Base-by-base conservation (phyloP, 1,140 invertebrate genomes). In the Ridgeia piscesae region DNA sequence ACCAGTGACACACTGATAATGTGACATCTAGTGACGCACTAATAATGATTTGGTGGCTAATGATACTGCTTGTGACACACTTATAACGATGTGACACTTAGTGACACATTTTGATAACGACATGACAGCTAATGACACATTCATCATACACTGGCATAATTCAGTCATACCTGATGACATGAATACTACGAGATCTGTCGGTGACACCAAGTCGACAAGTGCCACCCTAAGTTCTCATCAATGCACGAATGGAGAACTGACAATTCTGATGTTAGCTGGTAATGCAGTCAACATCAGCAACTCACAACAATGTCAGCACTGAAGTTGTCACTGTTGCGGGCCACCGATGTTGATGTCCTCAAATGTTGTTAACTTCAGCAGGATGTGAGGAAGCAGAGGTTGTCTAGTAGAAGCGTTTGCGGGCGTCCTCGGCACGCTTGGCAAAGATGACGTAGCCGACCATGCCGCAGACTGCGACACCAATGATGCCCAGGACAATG, bases 391-490 rank as follows among this genome's bases (percentile, higher is more conserved):
- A 77, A 77, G 89, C 34, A 42, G 89, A 33, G 31, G 89, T 89
- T 34, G 88, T 42, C 88, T 93, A 99, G 95, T 99, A 99, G 94
- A 99, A 98, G 94, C 98, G 97, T 96, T 99, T 99, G 95, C 98
- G 97, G 93, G 97, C 97, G 93, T 98, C 97, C 95, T 98, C 98
- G 95, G 98, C 97, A 93, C 98, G 97, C 95, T 99, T 98, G 95
- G 98, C 98, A 95, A 99, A 99, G 94, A 98, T 97, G 96, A 99
- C 98, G 92, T 98, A 98, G 77, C 97, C 98, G 91, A 99, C 97
- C 11, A 99, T 97, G 1, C 98, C 97, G 94, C 97, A 97, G 0
- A 97, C 97, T 91, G 98, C 97, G 0, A 99, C 94, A 0, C 97
- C 97, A 17, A 99, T 96, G 6, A 98, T 97, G 21, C 97, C 97